Percentiles rank a stretch among this genome's conserved stretches.
phyloP scores from a whole-genome alignment of 2,888 invertebrate species.

The Drosophila anomelani region DNA sequence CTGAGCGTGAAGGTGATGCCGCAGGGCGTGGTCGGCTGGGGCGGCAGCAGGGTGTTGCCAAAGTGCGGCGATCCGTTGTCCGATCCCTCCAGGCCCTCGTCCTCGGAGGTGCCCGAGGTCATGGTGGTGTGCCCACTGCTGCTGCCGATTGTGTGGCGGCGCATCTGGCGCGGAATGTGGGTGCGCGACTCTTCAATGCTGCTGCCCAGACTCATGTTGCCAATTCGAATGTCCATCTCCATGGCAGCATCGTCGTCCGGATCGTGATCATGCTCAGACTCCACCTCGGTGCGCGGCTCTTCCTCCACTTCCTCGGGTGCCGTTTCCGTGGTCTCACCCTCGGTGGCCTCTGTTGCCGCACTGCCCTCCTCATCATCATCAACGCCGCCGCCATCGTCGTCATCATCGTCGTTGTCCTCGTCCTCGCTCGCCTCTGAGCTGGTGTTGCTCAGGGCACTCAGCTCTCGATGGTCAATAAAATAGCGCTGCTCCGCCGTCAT shows the following conservation, averaged over 20 bases:
- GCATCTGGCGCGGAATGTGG: conserved; percentile 76
- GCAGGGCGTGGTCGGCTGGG: conserved; percentile 85
- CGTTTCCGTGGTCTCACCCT: conserved; percentile 8
- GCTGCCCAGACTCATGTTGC: conserved; percentile 71
- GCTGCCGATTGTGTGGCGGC: conserved; percentile 82
- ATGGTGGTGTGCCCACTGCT: conserved; percentile 81
- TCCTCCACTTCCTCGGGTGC: conserved; percentile 29
- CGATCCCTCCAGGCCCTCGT: conserved; percentile 84
- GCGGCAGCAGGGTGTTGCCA: conserved; percentile 85
- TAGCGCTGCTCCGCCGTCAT: conserved; percentile 84
- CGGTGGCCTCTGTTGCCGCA: conserved; percentile 43
- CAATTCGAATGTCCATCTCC: conserved; percentile 78
- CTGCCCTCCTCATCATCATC: conserved; percentile 77
- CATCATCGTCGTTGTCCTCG: conserved; percentile 39
- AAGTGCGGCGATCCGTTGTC: conserved; percentile 85
- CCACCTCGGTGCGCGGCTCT: conserved; percentile 28
- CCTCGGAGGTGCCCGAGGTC: conserved; percentile 80
- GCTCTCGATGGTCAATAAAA: conserved; percentile 82
- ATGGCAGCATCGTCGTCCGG: conserved; percentile 66
- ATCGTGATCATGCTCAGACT: conserved; percentile 38
- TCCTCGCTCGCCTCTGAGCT: conserved; percentile 85
- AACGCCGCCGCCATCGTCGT: conserved; percentile 82
- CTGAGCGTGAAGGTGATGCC: conserved; percentile 88
- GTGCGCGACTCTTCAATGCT: conserved; percentile 80
- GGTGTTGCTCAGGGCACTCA: conserved; percentile 85